Percentiles rank a stretch among this genome's conserved stretches.
These are phyloP conservation scores for Crematogaster levior DNA, from an alignment of 2,888 invertebrate genomes.

Conservation along the genomic window DNA sequence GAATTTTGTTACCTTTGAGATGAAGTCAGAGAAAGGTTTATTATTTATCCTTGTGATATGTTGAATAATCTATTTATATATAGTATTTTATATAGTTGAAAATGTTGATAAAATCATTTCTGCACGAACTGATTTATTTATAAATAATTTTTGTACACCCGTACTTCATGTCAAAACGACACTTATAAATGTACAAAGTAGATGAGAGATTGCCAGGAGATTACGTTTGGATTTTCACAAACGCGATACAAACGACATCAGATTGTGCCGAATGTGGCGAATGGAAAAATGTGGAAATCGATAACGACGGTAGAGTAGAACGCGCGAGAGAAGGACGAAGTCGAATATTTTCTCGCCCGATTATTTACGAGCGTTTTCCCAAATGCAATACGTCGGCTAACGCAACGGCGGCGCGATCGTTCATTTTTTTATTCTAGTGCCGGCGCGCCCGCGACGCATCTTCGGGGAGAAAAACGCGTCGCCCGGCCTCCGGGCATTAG, in stretches of 20 bases:
- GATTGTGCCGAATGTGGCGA: conserved; percentile 20
- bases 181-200: not conserved
- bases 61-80: not conserved
- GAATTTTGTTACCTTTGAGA: conserved; percentile 37
- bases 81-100: not conserved
- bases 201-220: not conserved
- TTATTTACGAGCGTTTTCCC: conserved; percentile 82
- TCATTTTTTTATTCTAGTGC: conserved; percentile 68
- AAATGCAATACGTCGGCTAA: conserved; percentile 68
- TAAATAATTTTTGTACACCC: not conserved
- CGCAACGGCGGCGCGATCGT: conserved; percentile 75
- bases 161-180: not conserved
- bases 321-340: not conserved
- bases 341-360: conserved; percentile 56
- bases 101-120: not conserved
- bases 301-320: not conserved
- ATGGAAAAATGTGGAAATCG: conserved; percentile 29
- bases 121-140: not conserved
- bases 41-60: not conserved
- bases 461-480: conserved; percentile 82
- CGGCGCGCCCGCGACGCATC: conserved; percentile 72
- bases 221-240: conserved; percentile 25
- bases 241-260: conserved; percentile 12
- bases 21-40: not conserved
- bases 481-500: conserved; percentile 84